phyloP scores from a whole-genome alignment of 2,113 vertebrate species.

The Mesoclemmys tuberculata region DNA sequence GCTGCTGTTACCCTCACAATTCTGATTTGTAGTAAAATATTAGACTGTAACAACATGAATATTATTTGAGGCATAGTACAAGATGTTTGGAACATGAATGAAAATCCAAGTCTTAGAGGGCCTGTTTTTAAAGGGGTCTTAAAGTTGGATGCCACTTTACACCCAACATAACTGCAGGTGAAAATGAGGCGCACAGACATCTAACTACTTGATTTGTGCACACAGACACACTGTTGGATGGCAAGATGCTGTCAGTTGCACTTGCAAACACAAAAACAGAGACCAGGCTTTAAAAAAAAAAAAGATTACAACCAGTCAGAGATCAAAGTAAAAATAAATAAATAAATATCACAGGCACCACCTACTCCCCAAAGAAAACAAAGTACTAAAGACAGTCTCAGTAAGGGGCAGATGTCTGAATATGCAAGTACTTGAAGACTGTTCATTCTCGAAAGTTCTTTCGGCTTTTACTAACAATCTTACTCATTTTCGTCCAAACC shows the following conservation, averaged over 20 bases:
- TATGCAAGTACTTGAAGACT: background rate
- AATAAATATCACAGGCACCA: background rate
- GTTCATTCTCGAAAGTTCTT: background rate
- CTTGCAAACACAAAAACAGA: conserved; percentile 35
- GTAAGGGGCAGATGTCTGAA: conserved; percentile 20
- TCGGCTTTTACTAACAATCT: background rate
- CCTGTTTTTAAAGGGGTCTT: background rate
- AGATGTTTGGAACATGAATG: background rate
- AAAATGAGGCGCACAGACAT: conserved; percentile 41
- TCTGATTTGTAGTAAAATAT: background rate
- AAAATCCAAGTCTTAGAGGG: background rate
- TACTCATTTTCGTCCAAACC: background rate
- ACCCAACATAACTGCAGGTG: conserved; percentile 34
- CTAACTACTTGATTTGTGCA: conserved; percentile 56
- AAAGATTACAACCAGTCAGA: background rate
- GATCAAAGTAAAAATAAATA: background rate
- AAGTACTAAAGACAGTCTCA: conserved; percentile 29
- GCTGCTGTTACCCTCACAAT: background rate
- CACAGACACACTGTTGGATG: conserved; percentile 53
- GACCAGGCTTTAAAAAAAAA: conserved; percentile 59
- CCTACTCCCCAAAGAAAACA: conserved; percentile 57
- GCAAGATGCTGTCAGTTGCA: background rate
- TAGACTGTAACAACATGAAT: background rate
- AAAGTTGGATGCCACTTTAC: conserved; percentile 43
- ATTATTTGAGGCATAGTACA: background rate